A percentile compares a stretch with the other conserved stretches of the same genome.
Evolutionary conservation across 2,113 vertebrate genomes (phyloP).

Genomic region (Lepidothrix coronata): DNA sequence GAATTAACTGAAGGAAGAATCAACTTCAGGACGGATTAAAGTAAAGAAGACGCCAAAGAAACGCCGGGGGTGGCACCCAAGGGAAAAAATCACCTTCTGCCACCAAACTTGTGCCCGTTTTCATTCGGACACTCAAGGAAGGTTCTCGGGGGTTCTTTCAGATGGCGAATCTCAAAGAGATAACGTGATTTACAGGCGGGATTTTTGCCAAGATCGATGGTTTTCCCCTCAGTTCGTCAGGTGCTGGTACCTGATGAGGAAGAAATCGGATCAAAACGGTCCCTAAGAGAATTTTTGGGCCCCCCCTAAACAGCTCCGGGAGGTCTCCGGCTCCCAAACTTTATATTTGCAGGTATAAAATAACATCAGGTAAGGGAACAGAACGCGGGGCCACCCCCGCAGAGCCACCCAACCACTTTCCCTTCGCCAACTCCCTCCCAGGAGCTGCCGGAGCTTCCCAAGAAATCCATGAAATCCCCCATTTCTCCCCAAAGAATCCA

Average conservation of each 20-base stretch:
- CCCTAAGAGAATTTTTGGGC: rapidly evolving
- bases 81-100: neutral
- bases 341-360: neutral
- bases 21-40: neutral
- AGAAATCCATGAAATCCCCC: neutral
- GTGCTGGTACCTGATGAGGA: neutral
- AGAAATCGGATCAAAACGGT: neutral
- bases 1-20: neutral
- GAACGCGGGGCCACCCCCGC: neutral
- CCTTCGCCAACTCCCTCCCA: neutral
- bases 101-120: rapidly evolving
- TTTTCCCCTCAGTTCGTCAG: neutral
- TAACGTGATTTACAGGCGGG: rapidly evolving
- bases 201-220: rapidly evolving
- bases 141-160: neutral
- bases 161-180: rapidly evolving
- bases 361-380: rapidly evolving
- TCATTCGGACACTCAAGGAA: rapidly evolving
- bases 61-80: no score
- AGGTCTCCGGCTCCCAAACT: neutral
- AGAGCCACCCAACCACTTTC: neutral
- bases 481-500: neutral
- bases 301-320: neutral
- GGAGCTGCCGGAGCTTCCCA: neutral
- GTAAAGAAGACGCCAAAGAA: neutral